Base-by-base conservation (phyloP, 2,797 vertebrate species). In the Pseudomugil tenellus region DNA sequence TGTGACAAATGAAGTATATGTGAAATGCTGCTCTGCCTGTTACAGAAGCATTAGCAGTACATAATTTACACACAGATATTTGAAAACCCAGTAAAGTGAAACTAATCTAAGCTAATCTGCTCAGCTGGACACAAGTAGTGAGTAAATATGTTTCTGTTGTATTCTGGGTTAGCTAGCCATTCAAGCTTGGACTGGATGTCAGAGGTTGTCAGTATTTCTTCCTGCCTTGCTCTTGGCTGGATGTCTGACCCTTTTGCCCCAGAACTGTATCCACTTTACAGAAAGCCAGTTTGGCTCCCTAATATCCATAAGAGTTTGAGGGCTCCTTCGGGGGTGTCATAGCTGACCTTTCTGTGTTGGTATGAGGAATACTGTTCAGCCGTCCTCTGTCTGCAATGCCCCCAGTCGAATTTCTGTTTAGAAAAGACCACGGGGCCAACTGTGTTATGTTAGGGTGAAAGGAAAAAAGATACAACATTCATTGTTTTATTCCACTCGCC, bases 291-390 rank as follows among this genome's bases (percentile, higher is more conserved):
- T 63, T 78, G 71, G 58, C 76, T 82, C 76, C 76, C 67, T 58
- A 43, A 52, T 78, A 43, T 86, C 71, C 83, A 59, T 34, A 58
- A 51, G 67, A 67, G 74, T 86, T 83, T 10, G 21, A 68, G 82
- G 79, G 57, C 67, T 79, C 68, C 69, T 77, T 72, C 70, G 69
- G 28, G 80, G 74, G 80, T 73, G 80, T 77, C 77, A 66, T 54
- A 48, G 34, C 57, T 88, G 84, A 89, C 84, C 87, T 90, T 88
- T 87, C 70, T 74, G 68, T 63, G 71, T 69, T 62, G 76, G 80
- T 77, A 55, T 76, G 63, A 81, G 87, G 83, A 83, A 72, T 31
- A 80, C 70, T 12, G 55, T 73, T 57, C 75, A 57, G 74, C 71
- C 68, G 59, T 80, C 80, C 79, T 83, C 76, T 63, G 74, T 84